Evolutionary conservation across 2,797 vertebrate species (phyloP), one percentile per base, ranked within the genome.

Genomic region (Anableps anableps): DNA sequence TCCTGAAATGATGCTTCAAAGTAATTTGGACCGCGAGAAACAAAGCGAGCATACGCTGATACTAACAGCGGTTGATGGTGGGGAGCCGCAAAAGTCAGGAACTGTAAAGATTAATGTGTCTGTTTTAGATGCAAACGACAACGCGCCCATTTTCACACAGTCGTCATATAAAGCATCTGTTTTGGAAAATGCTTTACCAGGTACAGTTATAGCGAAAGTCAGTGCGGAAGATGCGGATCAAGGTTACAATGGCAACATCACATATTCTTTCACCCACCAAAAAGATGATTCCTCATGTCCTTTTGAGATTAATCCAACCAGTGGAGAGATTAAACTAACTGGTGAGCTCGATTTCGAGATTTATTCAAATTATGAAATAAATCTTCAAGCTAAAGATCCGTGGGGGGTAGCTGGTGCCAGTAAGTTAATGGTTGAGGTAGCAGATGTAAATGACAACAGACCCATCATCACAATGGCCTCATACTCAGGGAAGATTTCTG

Each of bases 401-500:
- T 94, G 96, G 0, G 95, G 96, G 0, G 70, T 96, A 23, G 26
- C 76, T 0, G 79, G 94, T 0, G 90, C 92, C 0, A 96, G 95
- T 81, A 85, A 96, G 47, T 51, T 96, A 26, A 31, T 94, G 0
- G 14, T 97, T 1, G 94, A 96, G 4, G 84, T 97, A 70, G 64
- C 90, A 21, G 96, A 97, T 47, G 91, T 95, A 5, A 97, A 97
- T 2, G 96, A 97, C 79, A 96, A 97, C 13, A 86, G n/a, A 0
- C 96, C 96, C 36, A 73, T 94, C 0, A 80, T 97, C 55, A 92
- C 88, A 1, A 79, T 97, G 48, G 87, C 91, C 7, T 94, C 93
- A 16, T 94, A 81, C 76, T 88, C 92, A 0, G 90, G 92, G 1
- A 94, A 83, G 21, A 88, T 94, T 11, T 86, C 91, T 13, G 94